phyloP scores from a whole-genome alignment of 2,797 vertebrate species.

The Malacoraja senta region DNA sequence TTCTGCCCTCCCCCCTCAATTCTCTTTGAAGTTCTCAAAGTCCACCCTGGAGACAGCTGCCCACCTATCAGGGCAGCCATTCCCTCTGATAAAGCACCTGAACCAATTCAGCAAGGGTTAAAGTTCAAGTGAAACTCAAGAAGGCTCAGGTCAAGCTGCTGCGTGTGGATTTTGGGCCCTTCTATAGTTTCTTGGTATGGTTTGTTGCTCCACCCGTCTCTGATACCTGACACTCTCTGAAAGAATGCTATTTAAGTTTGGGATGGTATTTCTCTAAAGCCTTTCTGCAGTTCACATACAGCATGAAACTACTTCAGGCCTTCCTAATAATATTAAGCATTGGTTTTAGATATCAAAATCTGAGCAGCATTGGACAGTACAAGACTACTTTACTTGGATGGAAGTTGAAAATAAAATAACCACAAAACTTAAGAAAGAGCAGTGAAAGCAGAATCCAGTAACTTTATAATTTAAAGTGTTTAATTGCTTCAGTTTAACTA shows the following conservation, averaged over 20 bases:
- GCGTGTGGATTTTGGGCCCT: not conserved
- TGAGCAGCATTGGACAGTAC: not conserved
- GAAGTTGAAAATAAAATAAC: not conserved
- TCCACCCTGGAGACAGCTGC: conserved; percentile 29
- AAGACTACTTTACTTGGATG: not conserved
- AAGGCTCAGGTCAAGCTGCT: not conserved
- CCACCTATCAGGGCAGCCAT: not conserved
- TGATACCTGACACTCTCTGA: not conserved
- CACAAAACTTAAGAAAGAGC: not conserved
- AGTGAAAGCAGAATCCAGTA: not conserved
- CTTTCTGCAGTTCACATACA: not conserved
- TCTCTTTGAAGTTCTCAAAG: conserved; percentile 11
- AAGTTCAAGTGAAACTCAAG: conserved; percentile 26
- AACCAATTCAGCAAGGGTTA: conserved; percentile 19
- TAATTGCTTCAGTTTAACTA: not conserved
- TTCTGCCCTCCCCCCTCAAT: not conserved
- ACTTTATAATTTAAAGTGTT: not conserved
- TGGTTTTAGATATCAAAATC: not conserved
- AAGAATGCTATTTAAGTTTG: not conserved
- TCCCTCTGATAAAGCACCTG: conserved; percentile 28
- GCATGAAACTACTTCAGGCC: not conserved
- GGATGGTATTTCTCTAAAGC: not conserved
- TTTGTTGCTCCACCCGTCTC: not conserved
- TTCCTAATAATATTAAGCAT: not conserved
- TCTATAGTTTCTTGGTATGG: not conserved